Conservation (phyloP, 1,140 invertebrate genomes). For the Apolygus lucorum region DNA sequence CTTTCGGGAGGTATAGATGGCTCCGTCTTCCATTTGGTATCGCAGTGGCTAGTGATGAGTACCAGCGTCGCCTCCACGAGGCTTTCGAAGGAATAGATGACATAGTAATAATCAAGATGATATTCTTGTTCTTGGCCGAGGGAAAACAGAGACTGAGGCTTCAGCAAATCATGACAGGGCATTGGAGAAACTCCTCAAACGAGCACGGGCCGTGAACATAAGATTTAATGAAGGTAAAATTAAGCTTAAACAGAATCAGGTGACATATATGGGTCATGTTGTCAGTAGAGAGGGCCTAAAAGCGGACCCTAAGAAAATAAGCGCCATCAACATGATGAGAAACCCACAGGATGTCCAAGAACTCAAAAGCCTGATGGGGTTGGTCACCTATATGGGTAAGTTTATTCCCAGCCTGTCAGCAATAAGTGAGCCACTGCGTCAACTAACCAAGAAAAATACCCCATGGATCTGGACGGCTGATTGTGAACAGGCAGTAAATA, state of each 20-base stretch:
- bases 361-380: conserved; percentile 32
- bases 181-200: conserved; percentile 31
- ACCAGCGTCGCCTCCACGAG: conserved; percentile 27
- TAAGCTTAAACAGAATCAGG: neutral
- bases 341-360: neutral
- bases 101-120: neutral
- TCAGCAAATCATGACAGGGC: neutral
- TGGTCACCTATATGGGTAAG: conserved; percentile 36
- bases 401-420: conserved; percentile 33
- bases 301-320: conserved; percentile 23
- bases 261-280: conserved; percentile 8
- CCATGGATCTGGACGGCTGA: conserved; percentile 27
- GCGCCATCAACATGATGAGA: neutral
- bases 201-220: conserved; percentile 32
- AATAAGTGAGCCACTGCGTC: conserved; percentile 26
- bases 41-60: conserved; percentile 30
- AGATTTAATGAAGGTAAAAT: conserved; percentile 2
- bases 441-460: conserved; percentile 29
- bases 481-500: conserved; percentile 19
- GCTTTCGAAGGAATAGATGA: no score
- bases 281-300: conserved; percentile 35
- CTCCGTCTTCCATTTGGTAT: conserved; percentile 41
- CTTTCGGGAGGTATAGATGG: conserved; percentile 40
- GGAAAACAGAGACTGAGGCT: neutral
- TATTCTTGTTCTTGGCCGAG: neutral